Percentiles rank a stretch among this genome's conserved stretches.
These are phyloP conservation scores for Macropodus opercularis DNA, from an alignment of 2,797 vertebrate genomes.

Conservation along the genomic window DNA sequence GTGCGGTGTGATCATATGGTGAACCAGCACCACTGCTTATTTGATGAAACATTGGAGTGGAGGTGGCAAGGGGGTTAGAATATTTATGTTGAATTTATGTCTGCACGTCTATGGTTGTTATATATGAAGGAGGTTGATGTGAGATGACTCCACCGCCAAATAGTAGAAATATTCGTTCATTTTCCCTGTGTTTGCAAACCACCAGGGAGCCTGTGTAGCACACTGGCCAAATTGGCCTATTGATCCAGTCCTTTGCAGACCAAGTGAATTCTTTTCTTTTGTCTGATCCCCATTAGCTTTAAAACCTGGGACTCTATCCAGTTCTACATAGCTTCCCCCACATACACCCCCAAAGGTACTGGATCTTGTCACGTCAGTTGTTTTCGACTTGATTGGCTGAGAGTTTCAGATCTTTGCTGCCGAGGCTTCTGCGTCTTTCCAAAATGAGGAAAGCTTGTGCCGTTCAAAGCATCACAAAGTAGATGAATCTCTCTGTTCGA, in stretches of 20 bases:
- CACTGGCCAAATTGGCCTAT: slow-evolving; percentile 39
- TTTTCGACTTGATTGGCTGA: slow-evolving; percentile 43
- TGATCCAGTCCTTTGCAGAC: slow-evolving; percentile 44
- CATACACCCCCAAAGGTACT: neutral
- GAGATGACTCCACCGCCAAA: neutral
- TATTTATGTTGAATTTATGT: neutral
- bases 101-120: slow-evolving; percentile 7
- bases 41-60: neutral
- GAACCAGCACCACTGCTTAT: neutral
- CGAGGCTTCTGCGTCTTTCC: slow-evolving; percentile 14
- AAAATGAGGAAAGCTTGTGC: slow-evolving; percentile 11
- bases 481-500: neutral
- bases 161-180: slow-evolving; percentile 17
- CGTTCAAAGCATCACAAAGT: neutral
- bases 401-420: neutral
- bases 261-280: slow-evolving; percentile 29
- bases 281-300: slow-evolving; percentile 40
- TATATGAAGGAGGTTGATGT: neutral
- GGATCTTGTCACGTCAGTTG: neutral
- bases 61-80: neutral
- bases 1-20: slow-evolving; percentile 5
- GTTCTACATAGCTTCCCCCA: slow-evolving; percentile 4
- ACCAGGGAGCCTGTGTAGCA: slow-evolving; percentile 16
- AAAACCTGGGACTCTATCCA: slow-evolving; percentile 19
- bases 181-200: slow-evolving; percentile 20